These are phyloP conservation scores for Onychomys torridus DNA, from an alignment of 2,797 vertebrate species.

Conservation along the genomic window DNA sequence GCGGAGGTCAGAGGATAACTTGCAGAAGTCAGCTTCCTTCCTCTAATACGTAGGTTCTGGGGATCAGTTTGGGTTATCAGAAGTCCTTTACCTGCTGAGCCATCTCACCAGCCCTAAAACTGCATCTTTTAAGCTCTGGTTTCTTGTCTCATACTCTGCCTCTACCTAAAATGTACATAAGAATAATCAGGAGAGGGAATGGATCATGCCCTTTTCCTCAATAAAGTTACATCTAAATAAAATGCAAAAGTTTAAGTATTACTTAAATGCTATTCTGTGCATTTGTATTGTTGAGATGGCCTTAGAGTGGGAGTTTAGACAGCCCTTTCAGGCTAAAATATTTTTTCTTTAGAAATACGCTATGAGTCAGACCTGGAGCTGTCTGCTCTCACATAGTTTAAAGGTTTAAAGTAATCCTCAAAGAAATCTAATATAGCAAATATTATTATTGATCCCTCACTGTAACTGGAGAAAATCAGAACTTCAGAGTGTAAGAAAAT, in stretches of 20 bases:
- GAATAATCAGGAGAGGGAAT: background rate
- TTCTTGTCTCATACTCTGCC: conserved; percentile 24
- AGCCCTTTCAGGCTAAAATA: background rate
- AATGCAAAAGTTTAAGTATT: background rate
- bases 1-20: background rate
- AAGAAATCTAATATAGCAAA: background rate
- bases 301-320: background rate
- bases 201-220: background rate
- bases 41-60: background rate
- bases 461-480: conserved; percentile 7
- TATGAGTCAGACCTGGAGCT: background rate
- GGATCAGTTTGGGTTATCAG: background rate
- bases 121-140: background rate
- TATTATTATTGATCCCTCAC: background rate
- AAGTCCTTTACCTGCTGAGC: background rate
- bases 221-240: background rate
- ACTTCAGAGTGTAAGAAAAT: background rate
- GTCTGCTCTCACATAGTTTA: conserved; percentile 35
- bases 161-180: background rate
- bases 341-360: background rate
- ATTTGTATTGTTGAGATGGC: background rate
- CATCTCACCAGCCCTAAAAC: background rate
- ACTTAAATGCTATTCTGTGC: background rate
- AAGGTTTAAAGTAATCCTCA: conserved; percentile 31
- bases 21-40: background rate